These are phyloP conservation scores for Cephus rjabovi DNA, from an alignment of 2,888 invertebrate species.

Conservation along the genomic window DNA sequence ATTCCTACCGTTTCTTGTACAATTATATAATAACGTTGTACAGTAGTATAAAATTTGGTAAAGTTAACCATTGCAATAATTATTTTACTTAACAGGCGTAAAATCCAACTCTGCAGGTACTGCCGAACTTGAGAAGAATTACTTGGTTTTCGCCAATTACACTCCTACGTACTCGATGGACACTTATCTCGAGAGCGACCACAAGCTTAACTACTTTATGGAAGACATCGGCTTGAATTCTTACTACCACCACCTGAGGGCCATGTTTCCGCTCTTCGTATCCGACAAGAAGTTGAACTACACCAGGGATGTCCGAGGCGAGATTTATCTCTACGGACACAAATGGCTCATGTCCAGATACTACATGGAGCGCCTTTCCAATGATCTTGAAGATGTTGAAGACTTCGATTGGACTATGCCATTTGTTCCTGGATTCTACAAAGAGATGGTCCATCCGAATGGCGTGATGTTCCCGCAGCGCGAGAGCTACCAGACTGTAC, in stretches of 20 bases:
- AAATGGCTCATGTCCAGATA: conserved; percentile 67
- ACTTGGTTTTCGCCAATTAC: conserved; percentile 74
- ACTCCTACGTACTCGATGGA: conserved; percentile 68
- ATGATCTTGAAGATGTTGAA: conserved; percentile 65
- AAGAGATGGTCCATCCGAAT: conserved; percentile 68
- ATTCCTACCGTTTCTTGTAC: too few species aligned
- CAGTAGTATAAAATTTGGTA: too few species aligned
- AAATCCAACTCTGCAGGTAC: conserved; percentile 49
- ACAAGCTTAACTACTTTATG: conserved; percentile 75
- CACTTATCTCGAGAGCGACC: conserved; percentile 69
- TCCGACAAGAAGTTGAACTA: conserved; percentile 66
- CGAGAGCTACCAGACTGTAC: conserved; percentile 26
- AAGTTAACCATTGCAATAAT: too few species aligned
- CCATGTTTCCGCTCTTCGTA: conserved; percentile 77
- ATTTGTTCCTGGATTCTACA: conserved; percentile 68
- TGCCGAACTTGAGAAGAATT: conserved; percentile 58
- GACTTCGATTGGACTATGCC: conserved; percentile 67
- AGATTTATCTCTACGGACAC: conserved; percentile 63
- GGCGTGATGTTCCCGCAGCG: conserved; percentile 69
- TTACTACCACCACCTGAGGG: conserved; percentile 76
- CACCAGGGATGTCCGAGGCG: conserved; percentile 69
- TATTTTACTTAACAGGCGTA: conserved; percentile 14
- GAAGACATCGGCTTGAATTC: conserved; percentile 78
- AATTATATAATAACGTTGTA: too few species aligned
- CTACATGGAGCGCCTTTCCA: conserved; percentile 68